Evolutionary conservation across 1,140 invertebrate species (phyloP).

Genomic region (Zaprionus ornatus): DNA sequence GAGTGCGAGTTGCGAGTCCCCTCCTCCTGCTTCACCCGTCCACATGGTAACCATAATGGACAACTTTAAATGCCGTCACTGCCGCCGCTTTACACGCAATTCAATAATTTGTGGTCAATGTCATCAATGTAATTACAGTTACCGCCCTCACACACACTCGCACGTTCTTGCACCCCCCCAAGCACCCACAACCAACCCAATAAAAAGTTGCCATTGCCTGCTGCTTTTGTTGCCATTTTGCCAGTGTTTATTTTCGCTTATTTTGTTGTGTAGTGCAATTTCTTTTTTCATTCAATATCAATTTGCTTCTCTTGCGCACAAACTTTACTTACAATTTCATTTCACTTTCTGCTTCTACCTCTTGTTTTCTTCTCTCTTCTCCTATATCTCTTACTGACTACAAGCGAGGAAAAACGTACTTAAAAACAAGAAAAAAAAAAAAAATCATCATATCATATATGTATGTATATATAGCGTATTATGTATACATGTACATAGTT

Average conservation of each 20-base stretch:
- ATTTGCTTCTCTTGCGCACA: slow-evolving; percentile 34
- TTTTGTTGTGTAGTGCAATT: slow-evolving; percentile 41
- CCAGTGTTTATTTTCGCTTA: slow-evolving; percentile 38
- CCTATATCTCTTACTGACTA: slow-evolving; percentile 14
- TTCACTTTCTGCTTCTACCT: slow-evolving; percentile 28
- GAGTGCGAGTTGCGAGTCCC: background rate
- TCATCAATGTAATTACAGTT: slow-evolving; percentile 48
- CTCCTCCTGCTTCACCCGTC: background rate
- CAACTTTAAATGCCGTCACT: slow-evolving; percentile 36
- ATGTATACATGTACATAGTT: slow-evolving; percentile 44
- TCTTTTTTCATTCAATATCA: slow-evolving; percentile 52
- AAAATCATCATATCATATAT: slow-evolving; percentile 26
- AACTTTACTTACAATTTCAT: slow-evolving; percentile 43
- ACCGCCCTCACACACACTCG: background rate
- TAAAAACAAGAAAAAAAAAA: slow-evolving; percentile 33
- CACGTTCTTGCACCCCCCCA: background rate
- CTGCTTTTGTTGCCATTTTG: slow-evolving; percentile 30
- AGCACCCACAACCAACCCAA: background rate
- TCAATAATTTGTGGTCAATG: slow-evolving; percentile 60
- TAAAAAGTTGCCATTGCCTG: background rate
- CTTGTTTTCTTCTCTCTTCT: slow-evolving; percentile 6
- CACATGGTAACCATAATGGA: slow-evolving; percentile 20
- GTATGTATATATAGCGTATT: slow-evolving; percentile 38
- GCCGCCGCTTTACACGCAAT: slow-evolving; percentile 42
- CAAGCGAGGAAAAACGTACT: slow-evolving; percentile 33